Evolutionary conservation across 2,113 vertebrate species (phyloP).

Genomic region (Elaphurus davidianus): DNA sequence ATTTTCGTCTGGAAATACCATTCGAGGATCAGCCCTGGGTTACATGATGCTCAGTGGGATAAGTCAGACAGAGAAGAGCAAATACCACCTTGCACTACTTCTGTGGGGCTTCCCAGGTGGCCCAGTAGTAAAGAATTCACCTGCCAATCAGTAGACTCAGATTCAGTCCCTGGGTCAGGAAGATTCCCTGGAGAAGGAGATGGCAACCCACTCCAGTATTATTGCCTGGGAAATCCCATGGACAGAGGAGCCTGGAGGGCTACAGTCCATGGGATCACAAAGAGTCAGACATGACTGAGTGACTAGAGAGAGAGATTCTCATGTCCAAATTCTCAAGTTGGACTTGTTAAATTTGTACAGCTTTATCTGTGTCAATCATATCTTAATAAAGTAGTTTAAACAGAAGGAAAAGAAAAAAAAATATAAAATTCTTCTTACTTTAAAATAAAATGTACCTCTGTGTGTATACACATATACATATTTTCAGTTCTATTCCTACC

Average conservation of each 20-base stretch:
- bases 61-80: neutral
- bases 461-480: rapidly evolving
- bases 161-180: neutral
- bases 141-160: neutral
- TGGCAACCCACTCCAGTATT: neutral
- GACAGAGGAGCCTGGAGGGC: neutral
- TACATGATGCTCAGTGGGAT: neutral
- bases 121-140: neutral
- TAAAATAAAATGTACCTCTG: neutral
- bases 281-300: neutral
- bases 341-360: neutral
- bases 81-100: neutral
- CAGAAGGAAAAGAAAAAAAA: neutral
- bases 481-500: neutral
- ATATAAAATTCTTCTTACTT: neutral
- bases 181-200: neutral
- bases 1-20: neutral
- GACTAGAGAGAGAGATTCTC: neutral
- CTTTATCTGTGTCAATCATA: neutral
- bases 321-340: neutral
- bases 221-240: neutral
- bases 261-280: neutral
- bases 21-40: neutral
- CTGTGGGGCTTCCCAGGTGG: neutral
- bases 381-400: neutral